Percentiles rank a stretch among this genome's conserved stretches.
phyloP scores from a whole-genome alignment of 1,140 invertebrate genomes.

The Drosophila kohkoa region DNA sequence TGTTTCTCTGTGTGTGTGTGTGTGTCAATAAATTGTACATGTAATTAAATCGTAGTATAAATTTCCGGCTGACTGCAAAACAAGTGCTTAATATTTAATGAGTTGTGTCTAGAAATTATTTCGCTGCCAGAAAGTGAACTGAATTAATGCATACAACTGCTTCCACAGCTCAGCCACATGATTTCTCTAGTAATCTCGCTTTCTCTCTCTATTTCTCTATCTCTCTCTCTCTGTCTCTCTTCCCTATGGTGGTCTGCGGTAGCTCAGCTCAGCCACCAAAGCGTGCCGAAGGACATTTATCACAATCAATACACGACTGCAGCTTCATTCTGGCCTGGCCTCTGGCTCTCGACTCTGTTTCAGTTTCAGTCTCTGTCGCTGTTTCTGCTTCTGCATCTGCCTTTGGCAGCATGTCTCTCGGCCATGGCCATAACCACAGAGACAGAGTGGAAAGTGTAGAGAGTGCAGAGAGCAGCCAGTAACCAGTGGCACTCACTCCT shows the following conservation, averaged over 20 bases:
- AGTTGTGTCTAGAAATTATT: conserved; percentile 57
- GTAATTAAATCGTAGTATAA: conserved; percentile 77
- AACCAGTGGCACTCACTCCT: not conserved
- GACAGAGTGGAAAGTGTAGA: conserved; percentile 7
- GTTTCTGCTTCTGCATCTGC: conserved; percentile 2
- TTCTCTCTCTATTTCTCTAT: not conserved
- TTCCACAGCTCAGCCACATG: conserved; percentile 24
- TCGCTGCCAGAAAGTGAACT: conserved; percentile 30
- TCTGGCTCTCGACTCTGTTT: conserved; percentile 11
- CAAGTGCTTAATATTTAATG: conserved; percentile 76
- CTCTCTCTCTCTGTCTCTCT: not conserved
- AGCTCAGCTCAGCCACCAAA: conserved; percentile 37
- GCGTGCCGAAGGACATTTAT: conserved; percentile 70
- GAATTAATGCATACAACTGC: conserved; percentile 40
- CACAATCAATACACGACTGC: conserved; percentile 71
- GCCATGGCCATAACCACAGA: conserved; percentile 42
- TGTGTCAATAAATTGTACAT: conserved; percentile 51
- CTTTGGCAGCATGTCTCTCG: conserved; percentile 34
- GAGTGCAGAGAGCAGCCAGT: not conserved
- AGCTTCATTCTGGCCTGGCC: conserved; percentile 28
- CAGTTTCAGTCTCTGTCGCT: not conserved
- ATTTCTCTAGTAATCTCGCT: conserved; percentile 9
- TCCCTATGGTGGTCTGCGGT: conserved; percentile 12
- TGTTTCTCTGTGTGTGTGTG: conserved; percentile 13
- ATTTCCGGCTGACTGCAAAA: conserved; percentile 63